Evolutionary conservation across 1,140 invertebrate species (phyloP).

Genomic region (Ruditapes philippinarum): DNA sequence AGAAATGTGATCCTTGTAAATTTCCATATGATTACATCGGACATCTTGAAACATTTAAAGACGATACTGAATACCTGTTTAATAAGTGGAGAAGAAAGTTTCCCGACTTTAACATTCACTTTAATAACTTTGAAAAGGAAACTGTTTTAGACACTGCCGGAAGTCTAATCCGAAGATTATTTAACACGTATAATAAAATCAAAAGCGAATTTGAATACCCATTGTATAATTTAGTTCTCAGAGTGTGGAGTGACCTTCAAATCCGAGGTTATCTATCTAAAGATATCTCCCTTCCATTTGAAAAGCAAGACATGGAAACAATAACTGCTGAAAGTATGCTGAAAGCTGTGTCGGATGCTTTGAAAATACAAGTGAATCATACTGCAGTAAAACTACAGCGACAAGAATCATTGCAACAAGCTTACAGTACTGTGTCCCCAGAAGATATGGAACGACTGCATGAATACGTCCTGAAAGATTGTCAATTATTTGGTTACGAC

Average conservation of each 20-base stretch:
- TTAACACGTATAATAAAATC: slow-evolving; percentile 24
- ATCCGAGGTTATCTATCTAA: slow-evolving; percentile 69
- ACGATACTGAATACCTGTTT: slow-evolving; percentile 67
- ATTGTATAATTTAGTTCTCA: slow-evolving; percentile 52
- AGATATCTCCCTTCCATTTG: slow-evolving; percentile 44
- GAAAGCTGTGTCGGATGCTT: background rate
- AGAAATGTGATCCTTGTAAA: slow-evolving; percentile 71
- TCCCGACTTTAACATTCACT: slow-evolving; percentile 52
- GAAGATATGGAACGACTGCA: slow-evolving; percentile 31
- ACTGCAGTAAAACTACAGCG: slow-evolving; percentile 13
- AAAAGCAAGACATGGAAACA: background rate
- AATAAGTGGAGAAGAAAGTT: slow-evolving; percentile 58
- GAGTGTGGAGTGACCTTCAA: slow-evolving; percentile 71
- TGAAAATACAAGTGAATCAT: background rate
- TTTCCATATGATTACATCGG: slow-evolving; percentile 73
- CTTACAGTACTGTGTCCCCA: slow-evolving; percentile 9
- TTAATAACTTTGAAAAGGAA: slow-evolving; percentile 66
- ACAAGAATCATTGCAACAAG: slow-evolving; percentile 30
- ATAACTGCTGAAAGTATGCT: background rate
- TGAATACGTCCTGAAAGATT: slow-evolving; percentile 48
- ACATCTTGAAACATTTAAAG: slow-evolving; percentile 73
- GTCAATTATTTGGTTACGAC: slow-evolving; percentile 62
- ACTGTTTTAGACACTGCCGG: slow-evolving; percentile 46
- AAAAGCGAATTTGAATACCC: slow-evolving; percentile 36
- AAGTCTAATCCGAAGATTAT: slow-evolving; percentile 28